Evolutionary conservation across 1,140 invertebrate genomes (phyloP), one percentile per base, ranked within the genome.

Genomic region (Calosoma granatense): DNA sequence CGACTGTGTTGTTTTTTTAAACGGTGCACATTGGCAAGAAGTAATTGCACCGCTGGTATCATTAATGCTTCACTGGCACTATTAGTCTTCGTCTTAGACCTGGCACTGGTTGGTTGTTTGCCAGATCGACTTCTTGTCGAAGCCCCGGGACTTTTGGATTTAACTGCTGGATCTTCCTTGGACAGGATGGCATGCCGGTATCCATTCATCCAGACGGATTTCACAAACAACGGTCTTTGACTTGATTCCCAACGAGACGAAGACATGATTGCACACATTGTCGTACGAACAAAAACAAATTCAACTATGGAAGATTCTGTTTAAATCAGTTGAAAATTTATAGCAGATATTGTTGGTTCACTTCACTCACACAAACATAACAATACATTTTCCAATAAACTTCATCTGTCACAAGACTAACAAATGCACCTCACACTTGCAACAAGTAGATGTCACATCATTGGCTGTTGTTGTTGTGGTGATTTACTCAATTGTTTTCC

Each of bases 131-230:
- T 47, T 47, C 17, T 20, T 53, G 9, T 53, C 3, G 20, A 4
- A 12, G 20, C 3, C 6, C 6, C 6, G 6, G 51, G 6, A 19
- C 12, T 20, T 54, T 54, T 54, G 11, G 12, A 20, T 53, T 53
- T 20, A 6, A 53, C 15, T 12, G 41, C 43, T 59, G 81, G 81
- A 70, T 85, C 83, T 70, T 85, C 78, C 22, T 77, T 72, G 1
- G 80, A 76, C 22, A 88, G 68, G 11, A 88, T 78, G 1, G 83
- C 84, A 70, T 88, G 86, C 51, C 84, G 75, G 60, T 83, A 77
- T 1, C 84, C 84, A 61, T 84, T 78, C 17, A 83, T 76, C 84
- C 84, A 87, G 1, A 86, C 77, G 1, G 84, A 87, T 59, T 76
- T 75, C 1, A 87, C 79, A 64, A 81, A 85, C 59, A 87, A 75